Evolutionary conservation across 2,113 vertebrate species (phyloP).

Genomic region (Rhineura floridana): DNA sequence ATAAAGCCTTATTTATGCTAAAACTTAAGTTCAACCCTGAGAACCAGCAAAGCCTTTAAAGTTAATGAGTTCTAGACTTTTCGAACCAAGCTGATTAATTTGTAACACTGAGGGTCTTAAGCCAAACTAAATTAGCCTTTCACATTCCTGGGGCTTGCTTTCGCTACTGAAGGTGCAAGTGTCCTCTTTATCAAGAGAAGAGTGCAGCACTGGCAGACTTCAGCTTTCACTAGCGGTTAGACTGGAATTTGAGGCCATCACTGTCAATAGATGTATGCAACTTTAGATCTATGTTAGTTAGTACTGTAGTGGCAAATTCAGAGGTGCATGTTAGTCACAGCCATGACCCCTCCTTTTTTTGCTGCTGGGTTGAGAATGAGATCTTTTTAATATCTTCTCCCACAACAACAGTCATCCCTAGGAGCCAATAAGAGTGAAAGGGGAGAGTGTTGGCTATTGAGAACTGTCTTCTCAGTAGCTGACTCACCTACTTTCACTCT

Average conservation of each 20-base stretch:
- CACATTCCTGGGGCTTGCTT: constrained; percentile 71
- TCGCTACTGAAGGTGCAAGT: constrained; percentile 3
- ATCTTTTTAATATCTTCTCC: too few species aligned
- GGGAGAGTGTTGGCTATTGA: too few species aligned
- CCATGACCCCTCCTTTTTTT: too few species aligned
- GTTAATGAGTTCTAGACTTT: constrained; percentile 85
- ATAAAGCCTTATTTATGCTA: constrained; percentile 69
- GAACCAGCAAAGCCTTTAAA: constrained; percentile 76
- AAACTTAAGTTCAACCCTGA: constrained; percentile 74
- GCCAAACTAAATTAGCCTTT: constrained; percentile 77
- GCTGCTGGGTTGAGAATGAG: too few species aligned
- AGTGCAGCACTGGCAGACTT: background rate
- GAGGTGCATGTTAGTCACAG: too few species aligned
- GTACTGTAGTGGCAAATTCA: too few species aligned
- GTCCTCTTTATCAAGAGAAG: constrained; percentile 40
- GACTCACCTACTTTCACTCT: too few species aligned
- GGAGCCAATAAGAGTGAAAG: too few species aligned
- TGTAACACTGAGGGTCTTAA: constrained; percentile 80
- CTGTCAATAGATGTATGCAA: background rate
- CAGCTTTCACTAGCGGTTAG: background rate
- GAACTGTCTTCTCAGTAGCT: too few species aligned
- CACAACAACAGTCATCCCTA: too few species aligned
- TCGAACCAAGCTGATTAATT: constrained; percentile 81
- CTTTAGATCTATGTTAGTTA: background rate
- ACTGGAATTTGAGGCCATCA: background rate